Conservation (phyloP, 2,888 invertebrate genomes). For the Chalcosyrphus nemorum region DNA sequence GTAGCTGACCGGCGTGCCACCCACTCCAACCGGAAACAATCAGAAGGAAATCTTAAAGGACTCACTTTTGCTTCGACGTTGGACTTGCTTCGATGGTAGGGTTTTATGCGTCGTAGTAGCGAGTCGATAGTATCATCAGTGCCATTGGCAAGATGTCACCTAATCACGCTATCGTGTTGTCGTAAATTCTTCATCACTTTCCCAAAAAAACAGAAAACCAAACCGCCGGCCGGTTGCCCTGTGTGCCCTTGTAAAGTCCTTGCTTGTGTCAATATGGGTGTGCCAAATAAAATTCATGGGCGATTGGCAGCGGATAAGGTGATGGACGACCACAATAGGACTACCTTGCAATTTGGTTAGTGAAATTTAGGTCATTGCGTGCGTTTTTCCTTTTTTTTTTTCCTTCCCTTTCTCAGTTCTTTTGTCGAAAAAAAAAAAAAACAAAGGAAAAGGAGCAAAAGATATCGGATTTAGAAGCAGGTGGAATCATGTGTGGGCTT, state of each 20-base stretch:
- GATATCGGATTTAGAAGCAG: slow-evolving; percentile 46
- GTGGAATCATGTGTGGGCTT: slow-evolving; percentile 44
- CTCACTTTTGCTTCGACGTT: slow-evolving; percentile 18
- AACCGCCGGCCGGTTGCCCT: background rate
- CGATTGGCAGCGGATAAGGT: slow-evolving; percentile 67
- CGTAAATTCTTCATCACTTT: slow-evolving; percentile 67
- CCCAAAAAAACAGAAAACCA: slow-evolving; percentile 5
- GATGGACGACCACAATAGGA: slow-evolving; percentile 45
- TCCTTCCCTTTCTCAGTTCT: background rate
- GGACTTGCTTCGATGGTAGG: slow-evolving; percentile 18
- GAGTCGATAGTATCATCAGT: slow-evolving; percentile 29
- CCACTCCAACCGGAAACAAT: slow-evolving; percentile 34
- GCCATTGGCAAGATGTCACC: slow-evolving; percentile 67
- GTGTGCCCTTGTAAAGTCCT: slow-evolving; percentile 56
- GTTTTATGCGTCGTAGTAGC: slow-evolving; percentile 33
- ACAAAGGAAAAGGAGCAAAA: background rate
- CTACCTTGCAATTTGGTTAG: slow-evolving; percentile 46
- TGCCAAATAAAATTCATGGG: slow-evolving; percentile 58
- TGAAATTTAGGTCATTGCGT: slow-evolving; percentile 68
- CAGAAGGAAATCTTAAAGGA: slow-evolving; percentile 49
- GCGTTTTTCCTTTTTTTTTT: slow-evolving; percentile 43
- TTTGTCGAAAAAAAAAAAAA: background rate
- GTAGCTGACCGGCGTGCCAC: slow-evolving; percentile 8
- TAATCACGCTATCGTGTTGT: slow-evolving; percentile 71
- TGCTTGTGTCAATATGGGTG: slow-evolving; percentile 61